Evolutionary conservation across 2,113 vertebrate species (phyloP).

Genomic region (Empidonax alnorum): DNA sequence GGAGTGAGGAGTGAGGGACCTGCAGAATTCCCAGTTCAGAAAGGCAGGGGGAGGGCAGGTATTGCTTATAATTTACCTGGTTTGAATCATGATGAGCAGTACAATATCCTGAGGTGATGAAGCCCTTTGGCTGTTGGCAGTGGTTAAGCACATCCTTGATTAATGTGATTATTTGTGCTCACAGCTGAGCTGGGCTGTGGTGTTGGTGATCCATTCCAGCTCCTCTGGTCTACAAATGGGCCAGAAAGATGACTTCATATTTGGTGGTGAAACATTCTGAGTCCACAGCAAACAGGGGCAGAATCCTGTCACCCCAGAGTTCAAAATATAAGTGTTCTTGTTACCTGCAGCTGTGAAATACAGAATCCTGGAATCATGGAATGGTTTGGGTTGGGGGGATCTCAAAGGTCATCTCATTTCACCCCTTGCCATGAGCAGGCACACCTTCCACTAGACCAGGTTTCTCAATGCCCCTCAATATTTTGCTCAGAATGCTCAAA

Average conservation of each 20-base stretch:
- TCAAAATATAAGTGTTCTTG: neutral
- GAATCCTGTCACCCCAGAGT: neutral
- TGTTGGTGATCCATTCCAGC: neutral
- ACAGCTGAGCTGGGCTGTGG: neutral
- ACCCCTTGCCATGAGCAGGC: neutral
- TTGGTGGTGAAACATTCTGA: neutral
- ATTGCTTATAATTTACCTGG: neutral
- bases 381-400: neutral
- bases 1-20: fast-evolving
- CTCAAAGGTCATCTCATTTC: neutral
- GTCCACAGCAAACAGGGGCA: neutral
- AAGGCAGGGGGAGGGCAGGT: neutral
- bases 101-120: neutral
- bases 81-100: neutral
- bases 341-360: neutral
- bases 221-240: neutral
- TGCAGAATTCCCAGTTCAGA: fast-evolving
- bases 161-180: neutral
- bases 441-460: neutral
- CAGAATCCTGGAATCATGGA: too few relatives aligned
- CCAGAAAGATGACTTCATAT: neutral
- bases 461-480: neutral
- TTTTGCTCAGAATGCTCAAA: neutral
- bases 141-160: neutral
- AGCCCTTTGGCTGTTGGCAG: neutral